phyloP scores from a whole-genome alignment of 2,888 invertebrate genomes.

The Nomada goodeniana region DNA sequence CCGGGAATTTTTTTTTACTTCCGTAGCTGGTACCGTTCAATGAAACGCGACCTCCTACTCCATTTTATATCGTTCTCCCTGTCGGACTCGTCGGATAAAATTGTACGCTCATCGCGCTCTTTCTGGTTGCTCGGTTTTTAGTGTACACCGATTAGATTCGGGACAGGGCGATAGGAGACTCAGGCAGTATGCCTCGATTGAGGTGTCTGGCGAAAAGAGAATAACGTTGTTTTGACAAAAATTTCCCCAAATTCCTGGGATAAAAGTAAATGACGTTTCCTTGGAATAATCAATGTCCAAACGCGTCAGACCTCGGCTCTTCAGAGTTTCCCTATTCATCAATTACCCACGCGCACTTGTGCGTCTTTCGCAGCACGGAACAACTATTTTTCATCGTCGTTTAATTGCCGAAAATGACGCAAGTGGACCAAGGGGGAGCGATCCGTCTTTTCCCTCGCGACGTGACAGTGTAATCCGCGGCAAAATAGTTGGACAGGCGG shows the following conservation, averaged over 20 bases:
- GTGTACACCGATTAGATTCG: background rate
- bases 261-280: background rate
- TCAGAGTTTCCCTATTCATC: background rate
- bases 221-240: too few relatives aligned
- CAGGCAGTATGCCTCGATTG: too few relatives aligned
- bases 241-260: too few relatives aligned
- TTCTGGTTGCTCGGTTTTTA: background rate
- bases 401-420: background rate
- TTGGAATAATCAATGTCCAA: background rate
- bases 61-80: background rate
- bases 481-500: slow-evolving; percentile 5
- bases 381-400: slow-evolving; percentile 1
- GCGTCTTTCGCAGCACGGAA: background rate
- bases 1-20: slow-evolving; percentile 31
- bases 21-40: background rate
- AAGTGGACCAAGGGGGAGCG: background rate
- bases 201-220: too few relatives aligned
- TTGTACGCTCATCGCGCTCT: background rate
- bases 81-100: background rate
- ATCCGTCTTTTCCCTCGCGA: background rate
- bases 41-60: background rate
- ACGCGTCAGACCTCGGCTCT: background rate
- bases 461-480: slow-evolving; percentile 29
- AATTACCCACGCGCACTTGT: background rate
- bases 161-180: too few relatives aligned